Conservation (phyloP, 2,797 vertebrate species). For the Pipistrellus pipistrellus region DNA sequence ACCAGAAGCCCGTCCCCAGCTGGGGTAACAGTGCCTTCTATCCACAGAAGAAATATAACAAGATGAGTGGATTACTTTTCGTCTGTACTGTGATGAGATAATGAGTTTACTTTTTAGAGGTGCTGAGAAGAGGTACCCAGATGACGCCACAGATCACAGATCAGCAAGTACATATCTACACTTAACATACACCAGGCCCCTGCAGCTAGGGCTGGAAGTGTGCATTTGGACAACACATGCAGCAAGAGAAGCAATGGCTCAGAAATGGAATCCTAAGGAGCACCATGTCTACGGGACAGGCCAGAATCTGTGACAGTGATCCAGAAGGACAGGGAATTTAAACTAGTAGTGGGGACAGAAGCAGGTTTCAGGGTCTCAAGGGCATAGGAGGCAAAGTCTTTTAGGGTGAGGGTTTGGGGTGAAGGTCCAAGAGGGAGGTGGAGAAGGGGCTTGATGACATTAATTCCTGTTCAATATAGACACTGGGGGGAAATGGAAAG, state of each 20-base stretch:
- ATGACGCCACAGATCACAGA: not conserved
- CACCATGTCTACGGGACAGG: rapidly evolving
- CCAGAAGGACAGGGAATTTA: too few species aligned
- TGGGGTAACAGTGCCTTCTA: not conserved
- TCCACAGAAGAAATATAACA: not conserved
- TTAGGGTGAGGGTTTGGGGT: not conserved
- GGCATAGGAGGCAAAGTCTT: not conserved
- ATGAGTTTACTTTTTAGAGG: not conserved
- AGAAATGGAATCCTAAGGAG: not conserved
- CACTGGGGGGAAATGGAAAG: not conserved
- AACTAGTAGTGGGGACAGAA: not conserved
- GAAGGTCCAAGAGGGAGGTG: not conserved
- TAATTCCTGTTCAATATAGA: not conserved
- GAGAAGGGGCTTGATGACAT: not conserved
- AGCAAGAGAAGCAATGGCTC: not conserved
- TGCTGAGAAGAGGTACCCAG: too few species aligned
- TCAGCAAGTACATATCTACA: rapidly evolving
- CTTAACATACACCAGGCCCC: not conserved
- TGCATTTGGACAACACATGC: not conserved
- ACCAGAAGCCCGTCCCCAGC: not conserved
- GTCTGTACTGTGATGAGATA: not conserved
- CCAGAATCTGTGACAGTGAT: not conserved
- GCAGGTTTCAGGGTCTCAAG: not conserved
- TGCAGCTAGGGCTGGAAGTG: not conserved
- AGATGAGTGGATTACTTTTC: not conserved